Evolutionary conservation across 2,888 invertebrate species (phyloP), one percentile per base, ranked within the genome.

Genomic region (Cantharis lateralis): DNA sequence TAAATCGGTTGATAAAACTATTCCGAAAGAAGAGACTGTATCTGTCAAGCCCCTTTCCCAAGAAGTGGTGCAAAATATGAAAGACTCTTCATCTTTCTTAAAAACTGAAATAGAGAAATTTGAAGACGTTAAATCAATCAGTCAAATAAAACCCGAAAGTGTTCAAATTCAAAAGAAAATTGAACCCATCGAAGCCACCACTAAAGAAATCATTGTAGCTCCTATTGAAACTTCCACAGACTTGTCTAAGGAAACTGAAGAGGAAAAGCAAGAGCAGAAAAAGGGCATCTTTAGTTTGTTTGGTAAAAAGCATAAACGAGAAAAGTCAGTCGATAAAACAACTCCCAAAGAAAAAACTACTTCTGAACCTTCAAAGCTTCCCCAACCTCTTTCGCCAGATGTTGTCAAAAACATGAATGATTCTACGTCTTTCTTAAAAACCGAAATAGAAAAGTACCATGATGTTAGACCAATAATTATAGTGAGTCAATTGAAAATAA

Each of bases 81-180:
- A 79, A 9, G 76, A 80, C 15, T 79, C 81, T 13, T 80, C 77
- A 66, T 80, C 78, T 28, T 83, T 83, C 68, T 77, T 83, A 70
- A 78, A 78, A 48, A 62, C 68, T 62, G 84, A 84, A 80, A 74
- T 84, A 62, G 76, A 79, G 10, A 79, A 79, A 15, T 13, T 15
- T 18, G 69, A 69, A 69, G 69, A 26, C 13, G 26, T 18, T 2
- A 32, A 69, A 26, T 10, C 68, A 10, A 3, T 11, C 61, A 10
- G 62, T 9, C 48, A 68, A 24, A 11, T 15, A 28, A 26, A 69
- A 11, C 1, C 64, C 9, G 32, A 15, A n/a, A 26, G 10, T 10
- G 62, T 64, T 26, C 16, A 63, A 62, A 70, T 20, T 15, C n/a
- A 64, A 32, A 70, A 70, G 15, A 61, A 68, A 62, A 32, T 48